Percentiles rank a stretch among this genome's conserved stretches.
phyloP scores from a whole-genome alignment of 2,113 vertebrate genomes.

The Limanda limanda region DNA sequence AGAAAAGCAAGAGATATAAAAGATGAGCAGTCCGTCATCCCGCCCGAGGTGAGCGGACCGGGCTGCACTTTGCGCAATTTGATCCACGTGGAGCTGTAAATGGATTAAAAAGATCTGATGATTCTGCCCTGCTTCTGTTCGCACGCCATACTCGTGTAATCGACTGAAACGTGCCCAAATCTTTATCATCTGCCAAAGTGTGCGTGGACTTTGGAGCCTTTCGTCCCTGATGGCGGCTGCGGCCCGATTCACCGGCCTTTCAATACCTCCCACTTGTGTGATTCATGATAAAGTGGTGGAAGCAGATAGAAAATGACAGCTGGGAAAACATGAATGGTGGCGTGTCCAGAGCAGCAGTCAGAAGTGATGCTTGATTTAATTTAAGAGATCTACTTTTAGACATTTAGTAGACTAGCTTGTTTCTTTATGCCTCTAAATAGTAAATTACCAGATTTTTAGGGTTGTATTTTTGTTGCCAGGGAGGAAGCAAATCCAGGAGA shows the following conservation, averaged over 20 bases:
- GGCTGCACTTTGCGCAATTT: constrained; percentile 60
- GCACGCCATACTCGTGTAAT: constrained; percentile 54
- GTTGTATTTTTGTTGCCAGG: too few relatives aligned
- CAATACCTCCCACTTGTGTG: constrained; percentile 15
- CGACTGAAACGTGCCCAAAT: constrained; percentile 70
- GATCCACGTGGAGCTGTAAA: constrained; percentile 69
- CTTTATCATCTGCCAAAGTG: constrained; percentile 56
- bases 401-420: too few relatives aligned
- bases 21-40: constrained; percentile 60
- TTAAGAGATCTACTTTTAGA: too few relatives aligned
- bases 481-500: too few relatives aligned
- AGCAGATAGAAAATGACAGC: too few relatives aligned
- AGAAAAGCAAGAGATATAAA: constrained; percentile 62
- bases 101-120: constrained; percentile 69
- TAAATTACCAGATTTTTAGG: too few relatives aligned
- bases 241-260: neutral
- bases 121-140: constrained; percentile 59
- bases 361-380: too few relatives aligned
- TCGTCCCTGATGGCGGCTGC: neutral
- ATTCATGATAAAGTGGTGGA: too few relatives aligned
- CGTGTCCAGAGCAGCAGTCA: too few relatives aligned
- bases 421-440: neutral
- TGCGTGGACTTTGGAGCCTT: constrained; percentile 49
- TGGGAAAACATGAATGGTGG: too few relatives aligned
- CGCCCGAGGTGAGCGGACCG: constrained; percentile 63